A percentile compares a stretch with the other conserved stretches of the same genome.
These are phyloP conservation scores for Lithophane semibrunnea DNA, from an alignment of 2,888 invertebrate genomes.

Conservation along the genomic window DNA sequence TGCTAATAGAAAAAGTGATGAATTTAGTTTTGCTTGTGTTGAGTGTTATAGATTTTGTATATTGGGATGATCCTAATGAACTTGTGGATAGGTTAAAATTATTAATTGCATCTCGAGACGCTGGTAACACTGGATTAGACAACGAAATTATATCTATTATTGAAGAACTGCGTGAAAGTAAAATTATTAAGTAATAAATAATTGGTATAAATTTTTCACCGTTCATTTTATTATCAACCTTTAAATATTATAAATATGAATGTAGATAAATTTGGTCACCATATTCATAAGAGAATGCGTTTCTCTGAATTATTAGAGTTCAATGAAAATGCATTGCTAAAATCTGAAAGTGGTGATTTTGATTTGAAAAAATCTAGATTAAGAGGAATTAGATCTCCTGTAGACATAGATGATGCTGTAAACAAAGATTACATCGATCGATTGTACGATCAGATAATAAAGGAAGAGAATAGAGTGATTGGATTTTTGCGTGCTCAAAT, in stretches of 20 bases:
- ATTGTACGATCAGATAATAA: neutral
- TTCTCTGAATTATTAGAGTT: too few species aligned
- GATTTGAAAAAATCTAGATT: neutral
- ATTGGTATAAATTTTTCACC: neutral
- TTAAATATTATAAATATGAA: too few species aligned
- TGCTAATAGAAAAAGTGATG: too few species aligned
- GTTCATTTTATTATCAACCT: neutral
- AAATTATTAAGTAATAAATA: neutral
- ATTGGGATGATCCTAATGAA: neutral
- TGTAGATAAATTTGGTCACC: too few species aligned
- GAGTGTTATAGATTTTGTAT: neutral
- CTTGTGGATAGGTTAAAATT: slow-evolving; percentile 9
- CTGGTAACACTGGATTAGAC: slow-evolving; percentile 4
- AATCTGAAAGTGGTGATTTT: too few species aligned
- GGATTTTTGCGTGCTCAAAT: slow-evolving; percentile 6
- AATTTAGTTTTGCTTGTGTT: too few species aligned
- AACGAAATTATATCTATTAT: slow-evolving; percentile 4
- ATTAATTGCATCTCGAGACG: slow-evolving; percentile 7
- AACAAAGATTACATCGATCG: slow-evolving; percentile 13
- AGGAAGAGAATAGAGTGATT: neutral
- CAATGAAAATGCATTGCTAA: too few species aligned
- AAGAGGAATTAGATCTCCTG: slow-evolving; percentile 10
- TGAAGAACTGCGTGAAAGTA: slow-evolving; percentile 8
- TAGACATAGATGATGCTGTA: slow-evolving; percentile 6
- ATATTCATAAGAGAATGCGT: too few species aligned